Conservation (phyloP, 1,140 invertebrate species). For the Sinella curviseta region DNA sequence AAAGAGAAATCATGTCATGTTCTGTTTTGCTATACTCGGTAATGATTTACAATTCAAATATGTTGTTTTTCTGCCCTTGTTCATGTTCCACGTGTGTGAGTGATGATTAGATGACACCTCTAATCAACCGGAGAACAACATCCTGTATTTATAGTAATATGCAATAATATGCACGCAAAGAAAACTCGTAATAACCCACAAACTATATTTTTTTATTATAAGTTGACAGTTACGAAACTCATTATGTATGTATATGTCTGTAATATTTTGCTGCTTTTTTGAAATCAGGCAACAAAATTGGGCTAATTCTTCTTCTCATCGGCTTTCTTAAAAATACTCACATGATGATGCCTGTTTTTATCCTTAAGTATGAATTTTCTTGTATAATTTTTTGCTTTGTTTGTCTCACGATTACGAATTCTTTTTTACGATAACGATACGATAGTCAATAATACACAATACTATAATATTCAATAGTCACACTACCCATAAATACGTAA, state of each 20-base stretch:
- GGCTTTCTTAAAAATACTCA: background rate
- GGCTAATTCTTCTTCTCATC: background rate
- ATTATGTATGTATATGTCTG: background rate
- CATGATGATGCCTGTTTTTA: background rate
- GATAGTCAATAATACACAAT: slow-evolving; percentile 16
- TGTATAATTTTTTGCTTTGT: slow-evolving; percentile 24
- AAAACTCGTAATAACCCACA: no score
- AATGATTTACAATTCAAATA: background rate
- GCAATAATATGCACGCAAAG: no score
- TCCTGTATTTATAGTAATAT: no score
- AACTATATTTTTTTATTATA: no score
- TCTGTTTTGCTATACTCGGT: background rate
- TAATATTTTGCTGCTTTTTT: background rate
- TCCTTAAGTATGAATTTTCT: background rate
- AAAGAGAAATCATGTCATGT: background rate
- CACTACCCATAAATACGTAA: background rate
- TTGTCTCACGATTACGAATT: slow-evolving; percentile 14
- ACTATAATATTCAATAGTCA: slow-evolving; percentile 13
- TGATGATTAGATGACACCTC: background rate
- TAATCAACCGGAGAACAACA: background rate
- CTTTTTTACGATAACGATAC: background rate
- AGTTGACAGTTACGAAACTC: no score
- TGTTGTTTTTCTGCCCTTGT: background rate
- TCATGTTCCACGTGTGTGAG: background rate
- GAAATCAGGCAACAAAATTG: background rate